These are phyloP conservation scores for Strix occidentalis DNA, from an alignment of 2,797 vertebrate species.

Conservation along the genomic window DNA sequence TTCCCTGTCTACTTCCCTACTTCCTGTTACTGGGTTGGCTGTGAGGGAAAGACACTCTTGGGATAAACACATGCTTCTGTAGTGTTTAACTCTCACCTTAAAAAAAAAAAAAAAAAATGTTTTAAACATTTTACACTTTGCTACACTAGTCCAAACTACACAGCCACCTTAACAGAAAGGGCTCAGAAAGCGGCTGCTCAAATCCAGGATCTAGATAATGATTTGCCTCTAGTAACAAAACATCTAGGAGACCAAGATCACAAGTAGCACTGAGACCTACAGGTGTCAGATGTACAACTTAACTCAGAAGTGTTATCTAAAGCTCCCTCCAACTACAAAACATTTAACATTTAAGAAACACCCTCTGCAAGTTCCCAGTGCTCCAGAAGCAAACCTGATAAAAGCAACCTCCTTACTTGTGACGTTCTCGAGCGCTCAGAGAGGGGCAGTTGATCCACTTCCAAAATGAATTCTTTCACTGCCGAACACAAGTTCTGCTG, in stretches of 20 bases:
- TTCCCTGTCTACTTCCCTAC: neutral
- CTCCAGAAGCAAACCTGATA: neutral
- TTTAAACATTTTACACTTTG: neutral
- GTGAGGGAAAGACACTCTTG: neutral
- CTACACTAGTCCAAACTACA: neutral
- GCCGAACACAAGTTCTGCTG: constrained; percentile 64
- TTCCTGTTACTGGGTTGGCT: neutral
- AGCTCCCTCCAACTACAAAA: neutral
- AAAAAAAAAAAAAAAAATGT: neutral
- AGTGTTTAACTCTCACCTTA: neutral
- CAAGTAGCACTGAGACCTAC: neutral
- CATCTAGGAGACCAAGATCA: neutral
- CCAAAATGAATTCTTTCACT: constrained; percentile 71
- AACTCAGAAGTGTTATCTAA: neutral
- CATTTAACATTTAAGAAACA: neutral
- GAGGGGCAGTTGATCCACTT: constrained; percentile 71
- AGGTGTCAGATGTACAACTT: neutral
- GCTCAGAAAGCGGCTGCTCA: neutral
- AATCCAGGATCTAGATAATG: too few relatives aligned
- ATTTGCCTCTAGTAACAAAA: neutral
- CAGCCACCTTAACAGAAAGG: neutral
- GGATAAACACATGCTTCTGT: neutral
- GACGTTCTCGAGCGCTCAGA: constrained; percentile 67
- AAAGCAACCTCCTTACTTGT: constrained; percentile 58
- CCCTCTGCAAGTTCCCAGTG: neutral